A percentile compares a stretch with the other conserved stretches of the same genome.
These are phyloP conservation scores for Callosobruchus maculatus DNA, from an alignment of 2,888 invertebrate genomes.

Conservation along the genomic window DNA sequence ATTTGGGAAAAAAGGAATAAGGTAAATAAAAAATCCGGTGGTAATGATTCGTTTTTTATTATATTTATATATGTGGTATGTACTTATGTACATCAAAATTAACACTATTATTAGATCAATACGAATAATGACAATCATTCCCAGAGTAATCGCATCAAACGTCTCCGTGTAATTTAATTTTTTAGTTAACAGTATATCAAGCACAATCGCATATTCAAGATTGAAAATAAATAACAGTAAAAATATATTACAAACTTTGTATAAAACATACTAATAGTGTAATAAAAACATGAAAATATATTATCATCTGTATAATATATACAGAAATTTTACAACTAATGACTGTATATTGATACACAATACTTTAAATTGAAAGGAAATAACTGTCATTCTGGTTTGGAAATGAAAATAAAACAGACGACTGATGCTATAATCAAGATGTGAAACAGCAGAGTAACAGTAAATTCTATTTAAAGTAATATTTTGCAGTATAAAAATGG, in stretches of 20 bases:
- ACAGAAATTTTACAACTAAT: slow-evolving; percentile 43
- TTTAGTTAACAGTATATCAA: slow-evolving; percentile 40
- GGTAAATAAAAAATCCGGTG: slow-evolving; percentile 7
- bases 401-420: slow-evolving; percentile 17
- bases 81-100: slow-evolving; percentile 51
- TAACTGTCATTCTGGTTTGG: slow-evolving; percentile 40
- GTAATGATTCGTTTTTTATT: slow-evolving; percentile 37
- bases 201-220: slow-evolving; percentile 37
- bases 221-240: slow-evolving; percentile 47
- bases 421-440: slow-evolving; percentile 23
- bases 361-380: slow-evolving; percentile 27
- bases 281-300: slow-evolving; percentile 44
- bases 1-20: neutral
- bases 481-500: neutral
- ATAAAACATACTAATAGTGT: slow-evolving; percentile 45
- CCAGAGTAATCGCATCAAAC: slow-evolving; percentile 36
- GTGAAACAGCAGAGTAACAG: slow-evolving; percentile 34
- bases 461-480: slow-evolving; percentile 8
- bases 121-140: slow-evolving; percentile 50
- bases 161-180: slow-evolving; percentile 33
- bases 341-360: slow-evolving; percentile 32
- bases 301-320: slow-evolving; percentile 46
- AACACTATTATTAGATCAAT: slow-evolving; percentile 49
- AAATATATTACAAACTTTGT: slow-evolving; percentile 47
- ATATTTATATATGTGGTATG: slow-evolving; percentile 48